phyloP scores from a whole-genome alignment of 2,797 vertebrate species.

The Petrocephalus schoutedeni region DNA sequence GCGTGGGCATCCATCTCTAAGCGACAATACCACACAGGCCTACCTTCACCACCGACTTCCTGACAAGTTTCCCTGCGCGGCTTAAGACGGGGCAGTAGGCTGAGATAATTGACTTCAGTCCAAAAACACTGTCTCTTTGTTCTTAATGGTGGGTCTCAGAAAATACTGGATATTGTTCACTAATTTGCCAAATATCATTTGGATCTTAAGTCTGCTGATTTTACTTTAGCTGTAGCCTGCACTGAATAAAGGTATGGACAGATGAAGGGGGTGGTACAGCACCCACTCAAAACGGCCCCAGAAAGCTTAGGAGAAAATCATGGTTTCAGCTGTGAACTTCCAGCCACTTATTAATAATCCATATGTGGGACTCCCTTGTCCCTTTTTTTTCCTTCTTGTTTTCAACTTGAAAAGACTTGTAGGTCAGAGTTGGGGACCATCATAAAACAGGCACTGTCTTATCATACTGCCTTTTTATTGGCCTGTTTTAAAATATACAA shows the following conservation, averaged over 20 bases:
- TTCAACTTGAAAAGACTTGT: background rate
- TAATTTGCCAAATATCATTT: slow-evolving; percentile 60
- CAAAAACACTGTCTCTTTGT: slow-evolving; percentile 48
- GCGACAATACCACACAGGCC: background rate
- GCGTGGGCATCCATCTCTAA: background rate
- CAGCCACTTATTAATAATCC: slow-evolving; percentile 49
- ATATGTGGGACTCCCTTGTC: background rate
- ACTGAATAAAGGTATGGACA: background rate
- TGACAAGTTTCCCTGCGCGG: background rate
- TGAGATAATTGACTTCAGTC: slow-evolving; percentile 20
- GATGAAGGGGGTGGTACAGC: slow-evolving; percentile 26
- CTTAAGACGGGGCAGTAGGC: slow-evolving; percentile 25
- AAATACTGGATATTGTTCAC: slow-evolving; percentile 40
- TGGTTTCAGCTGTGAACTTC: slow-evolving; percentile 61
- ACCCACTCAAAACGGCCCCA: slow-evolving; percentile 39
- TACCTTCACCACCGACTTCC: background rate
- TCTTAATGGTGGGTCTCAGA: slow-evolving; percentile 38
- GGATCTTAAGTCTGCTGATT: slow-evolving; percentile 51
- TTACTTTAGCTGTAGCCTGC: slow-evolving; percentile 27
- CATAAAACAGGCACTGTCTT: background rate
- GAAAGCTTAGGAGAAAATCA: slow-evolving; percentile 52
- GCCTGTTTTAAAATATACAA: background rate
- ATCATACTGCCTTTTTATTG: background rate
- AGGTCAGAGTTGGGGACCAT: background rate
- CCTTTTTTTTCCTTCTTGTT: slow-evolving; percentile 23